Evolutionary conservation across 2,888 invertebrate genomes (phyloP), one percentile per base, ranked within the genome.

Genomic region (Alcis repandata): DNA sequence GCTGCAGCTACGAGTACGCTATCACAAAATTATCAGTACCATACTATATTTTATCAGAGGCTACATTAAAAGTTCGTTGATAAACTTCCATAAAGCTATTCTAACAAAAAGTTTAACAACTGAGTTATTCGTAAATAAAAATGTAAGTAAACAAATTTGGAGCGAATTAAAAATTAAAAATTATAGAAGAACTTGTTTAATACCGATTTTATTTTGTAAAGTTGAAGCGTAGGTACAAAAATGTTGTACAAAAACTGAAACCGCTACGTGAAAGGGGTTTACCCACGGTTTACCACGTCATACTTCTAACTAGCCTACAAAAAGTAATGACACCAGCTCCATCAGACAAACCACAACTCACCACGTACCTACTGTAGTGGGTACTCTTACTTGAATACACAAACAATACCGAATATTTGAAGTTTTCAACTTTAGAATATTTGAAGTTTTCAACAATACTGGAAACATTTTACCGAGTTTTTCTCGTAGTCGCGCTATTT

Each of bases 221-320:
- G 19, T 59, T 20, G 41, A 22, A 53, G 17, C 38, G 17, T 11
- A 52, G 22, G 53, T n/a, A n/a, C n/a, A n/a, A 59, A 59, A 52
- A 15, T 46, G 2, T 41, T 7, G 7, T 13, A 46, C 36, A 36
- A 27, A 46, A 60, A 20, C 45, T 53, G 46, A 46, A 60, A 46
- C 46, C 27, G 53, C 32, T 22, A 38, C 53, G 53, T 38, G 46
- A 60, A 53, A 46, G 53, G 46, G 53, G 53, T 46, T 46, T 60
- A 53, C n/a, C 53, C 53, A 53, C 27, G 20, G n/a, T 11, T n/a
- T 33, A 59, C n/a, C 41, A 59, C 51, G 43, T 33, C 49, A n/a
- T 2, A 19, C 19, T 20, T 45, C 20, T 13, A 20, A 45, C 20
- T 20, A 22, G 20, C 22, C 20, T 20, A 20, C 13, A 46, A 22